phyloP scores from a whole-genome alignment of 2,888 invertebrate species.

The Dryobota labecula region DNA sequence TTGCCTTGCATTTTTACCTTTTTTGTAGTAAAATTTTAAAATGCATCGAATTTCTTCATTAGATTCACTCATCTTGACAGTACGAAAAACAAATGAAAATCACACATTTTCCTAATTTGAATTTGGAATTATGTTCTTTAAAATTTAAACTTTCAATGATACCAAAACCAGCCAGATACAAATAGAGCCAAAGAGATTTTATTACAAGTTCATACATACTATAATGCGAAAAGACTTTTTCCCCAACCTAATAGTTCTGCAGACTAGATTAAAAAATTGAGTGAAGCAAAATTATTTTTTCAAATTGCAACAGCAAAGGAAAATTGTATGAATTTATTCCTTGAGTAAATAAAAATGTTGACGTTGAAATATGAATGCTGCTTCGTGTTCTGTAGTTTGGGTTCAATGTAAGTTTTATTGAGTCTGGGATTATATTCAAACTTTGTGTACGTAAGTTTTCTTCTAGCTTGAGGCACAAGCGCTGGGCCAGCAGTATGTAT shows the following conservation, averaged over 20 bases:
- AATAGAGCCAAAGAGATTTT: too few species aligned
- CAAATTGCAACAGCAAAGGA: neutral
- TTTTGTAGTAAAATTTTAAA: too few species aligned
- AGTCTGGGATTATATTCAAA: constrained; percentile 2
- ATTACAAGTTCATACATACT: too few species aligned
- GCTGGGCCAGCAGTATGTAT: neutral
- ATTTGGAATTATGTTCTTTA: too few species aligned
- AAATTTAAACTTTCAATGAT: too few species aligned
- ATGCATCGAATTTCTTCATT: too few species aligned
- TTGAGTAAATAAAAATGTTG: neutral
- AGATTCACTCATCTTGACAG: too few species aligned
- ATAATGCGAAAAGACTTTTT: too few species aligned
- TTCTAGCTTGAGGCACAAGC: neutral
- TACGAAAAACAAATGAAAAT: too few species aligned
- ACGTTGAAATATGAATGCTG: neutral
- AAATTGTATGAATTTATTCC: neutral
- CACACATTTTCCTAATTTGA: too few species aligned
- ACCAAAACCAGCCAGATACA: too few species aligned
- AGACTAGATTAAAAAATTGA: neutral
- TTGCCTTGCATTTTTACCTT: too few species aligned
- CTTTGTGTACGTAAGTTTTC: neutral
- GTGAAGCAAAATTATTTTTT: neutral
- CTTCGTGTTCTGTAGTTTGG: neutral
- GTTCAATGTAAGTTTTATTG: constrained; percentile 4
- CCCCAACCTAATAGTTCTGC: neutral